These are phyloP conservation scores for Glyptemys insculpta DNA, from an alignment of 2,797 vertebrate species.

Conservation along the genomic window DNA sequence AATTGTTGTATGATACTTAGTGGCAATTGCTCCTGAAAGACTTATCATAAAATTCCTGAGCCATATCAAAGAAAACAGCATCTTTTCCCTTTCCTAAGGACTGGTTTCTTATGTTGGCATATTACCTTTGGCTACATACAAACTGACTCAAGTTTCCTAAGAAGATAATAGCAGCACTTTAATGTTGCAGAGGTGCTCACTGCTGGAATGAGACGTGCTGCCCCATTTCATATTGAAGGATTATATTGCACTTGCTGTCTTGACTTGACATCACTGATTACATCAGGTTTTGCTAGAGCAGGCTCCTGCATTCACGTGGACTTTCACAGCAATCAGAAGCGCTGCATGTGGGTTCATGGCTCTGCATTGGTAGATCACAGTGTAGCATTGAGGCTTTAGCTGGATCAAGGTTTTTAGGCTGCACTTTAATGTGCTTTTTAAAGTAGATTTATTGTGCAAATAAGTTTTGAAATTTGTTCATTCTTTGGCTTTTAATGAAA, in stretches of 20 bases:
- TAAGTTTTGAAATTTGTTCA: not conserved
- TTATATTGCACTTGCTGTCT: not conserved
- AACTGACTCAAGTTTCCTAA: not conserved
- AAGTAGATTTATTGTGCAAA: not conserved
- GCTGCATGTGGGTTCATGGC: not conserved
- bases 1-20: not conserved
- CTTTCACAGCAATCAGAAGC: not conserved
- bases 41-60: not conserved
- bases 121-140: not conserved
- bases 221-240: not conserved
- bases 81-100: not conserved
- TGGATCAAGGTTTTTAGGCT: not conserved
- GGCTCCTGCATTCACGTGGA: not conserved
- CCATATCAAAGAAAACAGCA: not conserved
- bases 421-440: not conserved
- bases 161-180: not conserved
- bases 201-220: not conserved
- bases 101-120: not conserved
- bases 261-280: not conserved
- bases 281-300: not conserved
- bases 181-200: not conserved
- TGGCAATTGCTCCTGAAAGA: constrained; percentile 1
- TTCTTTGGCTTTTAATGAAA: constrained; percentile 5
- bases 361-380: not conserved
- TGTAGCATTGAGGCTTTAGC: rapidly evolving